Evolutionary conservation across 2,797 vertebrate genomes (phyloP).

Genomic region (Sebastes vulpes): DNA sequence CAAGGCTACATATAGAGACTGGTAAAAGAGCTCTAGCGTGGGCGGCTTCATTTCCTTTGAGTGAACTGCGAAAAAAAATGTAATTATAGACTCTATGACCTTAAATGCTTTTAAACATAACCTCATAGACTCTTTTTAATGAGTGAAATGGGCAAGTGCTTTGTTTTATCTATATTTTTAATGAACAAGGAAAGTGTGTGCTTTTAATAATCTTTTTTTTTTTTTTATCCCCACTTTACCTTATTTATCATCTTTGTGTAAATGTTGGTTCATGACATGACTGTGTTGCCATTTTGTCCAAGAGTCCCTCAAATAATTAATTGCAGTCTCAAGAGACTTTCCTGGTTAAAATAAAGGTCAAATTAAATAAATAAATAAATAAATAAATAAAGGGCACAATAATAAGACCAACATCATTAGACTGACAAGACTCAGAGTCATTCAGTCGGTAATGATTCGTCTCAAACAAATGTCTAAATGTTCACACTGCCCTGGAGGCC

Average conservation of each 20-base stretch:
- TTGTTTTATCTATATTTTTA: background rate
- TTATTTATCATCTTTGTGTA: background rate
- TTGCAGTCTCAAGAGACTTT: background rate
- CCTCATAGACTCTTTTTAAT: background rate
- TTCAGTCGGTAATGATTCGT: slow-evolving; percentile 9
- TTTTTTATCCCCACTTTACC: background rate
- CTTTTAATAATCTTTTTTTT: background rate
- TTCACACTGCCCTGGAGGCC: background rate
- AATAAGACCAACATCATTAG: background rate
- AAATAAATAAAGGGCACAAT: background rate
- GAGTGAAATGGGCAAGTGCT: background rate
- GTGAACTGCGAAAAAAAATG: background rate
- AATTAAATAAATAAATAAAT: background rate
- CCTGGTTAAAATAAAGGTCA: background rate
- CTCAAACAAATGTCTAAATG: slow-evolving; percentile 21
- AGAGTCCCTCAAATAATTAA: background rate
- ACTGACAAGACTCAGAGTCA: background rate
- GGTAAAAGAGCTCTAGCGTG: background rate
- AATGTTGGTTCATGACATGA: background rate
- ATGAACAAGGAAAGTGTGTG: background rate
- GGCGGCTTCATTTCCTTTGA: background rate
- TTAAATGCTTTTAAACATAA: slow-evolving; percentile 16
- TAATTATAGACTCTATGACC: background rate
- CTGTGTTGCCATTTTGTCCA: background rate
- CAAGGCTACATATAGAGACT: background rate